Percentiles rank a stretch among this genome's conserved stretches.
Evolutionary conservation across 2,888 invertebrate species (phyloP).

Genomic region (Sceliomorpha sp.): DNA sequence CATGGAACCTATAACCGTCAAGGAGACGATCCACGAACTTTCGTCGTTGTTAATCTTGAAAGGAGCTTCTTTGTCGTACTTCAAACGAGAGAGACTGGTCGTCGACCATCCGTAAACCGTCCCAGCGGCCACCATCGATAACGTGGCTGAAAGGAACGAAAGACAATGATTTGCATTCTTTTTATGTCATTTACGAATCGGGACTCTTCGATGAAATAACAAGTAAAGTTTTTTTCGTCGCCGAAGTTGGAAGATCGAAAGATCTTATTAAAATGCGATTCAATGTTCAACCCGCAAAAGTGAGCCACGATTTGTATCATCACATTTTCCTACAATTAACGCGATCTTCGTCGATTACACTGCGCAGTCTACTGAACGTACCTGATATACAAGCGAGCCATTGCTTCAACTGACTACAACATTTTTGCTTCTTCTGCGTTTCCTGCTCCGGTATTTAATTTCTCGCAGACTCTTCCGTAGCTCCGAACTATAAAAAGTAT

Average conservation of each 20-base stretch:
- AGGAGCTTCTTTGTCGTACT: slow-evolving; percentile 61
- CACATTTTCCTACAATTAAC: too few relatives aligned
- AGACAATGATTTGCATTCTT: not conserved
- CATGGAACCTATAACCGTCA: slow-evolving; percentile 76
- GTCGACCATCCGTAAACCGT: slow-evolving; percentile 78
- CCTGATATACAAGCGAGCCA: slow-evolving; percentile 77
- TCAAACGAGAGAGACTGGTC: slow-evolving; percentile 67
- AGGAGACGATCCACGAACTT: slow-evolving; percentile 74
- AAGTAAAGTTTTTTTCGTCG: not conserved
- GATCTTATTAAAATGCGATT: too few relatives aligned
- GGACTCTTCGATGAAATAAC: slow-evolving; percentile 5
- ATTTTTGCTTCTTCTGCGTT: slow-evolving; percentile 37
- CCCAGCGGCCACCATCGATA: slow-evolving; percentile 77
- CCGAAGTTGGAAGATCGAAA: too few relatives aligned
- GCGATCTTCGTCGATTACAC: too few relatives aligned
- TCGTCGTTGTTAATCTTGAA: slow-evolving; percentile 68
- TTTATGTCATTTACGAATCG: too few relatives aligned
- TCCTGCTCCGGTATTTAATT: slow-evolving; percentile 45
- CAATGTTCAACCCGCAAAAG: too few relatives aligned
- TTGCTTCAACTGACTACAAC: slow-evolving; percentile 72
- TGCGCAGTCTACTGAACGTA: slow-evolving; percentile 57
- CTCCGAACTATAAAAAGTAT: slow-evolving; percentile 42
- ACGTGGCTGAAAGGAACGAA: slow-evolving; percentile 68
- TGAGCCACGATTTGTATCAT: too few relatives aligned
- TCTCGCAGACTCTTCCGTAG: slow-evolving; percentile 33